phyloP scores from a whole-genome alignment of 2,113 vertebrate species.

The Heterocephalus glaber region DNA sequence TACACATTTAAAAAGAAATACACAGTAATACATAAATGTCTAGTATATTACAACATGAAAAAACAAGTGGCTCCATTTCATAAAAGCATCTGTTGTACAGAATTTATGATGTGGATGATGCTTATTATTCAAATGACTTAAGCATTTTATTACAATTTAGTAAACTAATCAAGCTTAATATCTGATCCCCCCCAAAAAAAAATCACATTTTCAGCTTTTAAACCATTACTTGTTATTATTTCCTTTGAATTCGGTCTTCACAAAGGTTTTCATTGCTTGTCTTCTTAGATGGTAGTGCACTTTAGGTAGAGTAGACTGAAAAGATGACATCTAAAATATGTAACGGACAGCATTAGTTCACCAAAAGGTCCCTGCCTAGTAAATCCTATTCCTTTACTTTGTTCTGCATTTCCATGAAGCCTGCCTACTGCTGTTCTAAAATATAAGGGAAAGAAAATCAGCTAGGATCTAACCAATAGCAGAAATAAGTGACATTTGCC shows the following conservation, averaged over 20 bases:
- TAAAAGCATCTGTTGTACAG: slow-evolving; percentile 87
- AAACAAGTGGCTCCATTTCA: slow-evolving; percentile 85
- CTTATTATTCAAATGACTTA: slow-evolving; percentile 74
- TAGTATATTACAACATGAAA: slow-evolving; percentile 94
- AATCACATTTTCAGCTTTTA: slow-evolving; percentile 79
- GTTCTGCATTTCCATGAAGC: background rate
- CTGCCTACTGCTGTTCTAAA: background rate
- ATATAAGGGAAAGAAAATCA: background rate
- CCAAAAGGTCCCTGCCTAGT: background rate
- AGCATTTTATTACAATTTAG: slow-evolving; percentile 77
- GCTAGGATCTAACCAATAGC: background rate
- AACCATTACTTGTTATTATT: slow-evolving; percentile 78
- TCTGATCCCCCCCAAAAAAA: slow-evolving; percentile 72
- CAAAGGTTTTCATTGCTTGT: slow-evolving; percentile 75
- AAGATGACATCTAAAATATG: slow-evolving; percentile 86
- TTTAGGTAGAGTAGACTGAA: slow-evolving; percentile 90
- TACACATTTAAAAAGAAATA: slow-evolving; percentile 94
- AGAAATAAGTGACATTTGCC: background rate
- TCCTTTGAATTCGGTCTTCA: slow-evolving; percentile 82
- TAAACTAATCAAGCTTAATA: slow-evolving; percentile 78
- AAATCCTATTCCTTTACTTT: background rate
- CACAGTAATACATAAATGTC: slow-evolving; percentile 92
- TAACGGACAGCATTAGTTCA: slow-evolving; percentile 44
- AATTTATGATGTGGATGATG: slow-evolving; percentile 83
- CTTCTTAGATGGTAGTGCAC: slow-evolving; percentile 86